A percentile compares a stretch with the other conserved stretches of the same genome.
phyloP scores from a whole-genome alignment of 2,113 vertebrate species.

The Vulpes ferrilata region DNA sequence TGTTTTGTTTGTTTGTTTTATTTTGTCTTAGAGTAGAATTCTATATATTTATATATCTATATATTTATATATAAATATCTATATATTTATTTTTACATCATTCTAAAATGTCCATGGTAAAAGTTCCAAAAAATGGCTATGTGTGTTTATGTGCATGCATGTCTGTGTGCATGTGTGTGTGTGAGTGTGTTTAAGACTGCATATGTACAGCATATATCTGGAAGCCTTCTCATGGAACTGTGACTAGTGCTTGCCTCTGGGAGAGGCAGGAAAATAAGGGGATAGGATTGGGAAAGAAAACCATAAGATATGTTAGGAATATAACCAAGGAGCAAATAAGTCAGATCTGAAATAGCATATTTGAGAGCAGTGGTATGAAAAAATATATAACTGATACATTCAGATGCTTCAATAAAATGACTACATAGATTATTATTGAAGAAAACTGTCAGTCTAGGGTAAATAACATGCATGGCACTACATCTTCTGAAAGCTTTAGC shows the following conservation, averaged over 20 bases:
- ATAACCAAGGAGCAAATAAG: background rate
- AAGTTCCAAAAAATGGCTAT: background rate
- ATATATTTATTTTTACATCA: background rate
- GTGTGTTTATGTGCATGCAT: background rate
- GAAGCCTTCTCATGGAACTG: background rate
- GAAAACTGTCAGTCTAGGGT: background rate
- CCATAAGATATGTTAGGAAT: background rate
- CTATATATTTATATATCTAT: background rate
- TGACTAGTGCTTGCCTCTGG: background rate
- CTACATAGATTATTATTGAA: background rate
- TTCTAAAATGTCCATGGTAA: background rate
- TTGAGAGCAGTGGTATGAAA: background rate
- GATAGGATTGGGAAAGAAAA: background rate
- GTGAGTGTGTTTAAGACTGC: background rate
- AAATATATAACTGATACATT: background rate
- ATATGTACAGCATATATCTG: background rate
- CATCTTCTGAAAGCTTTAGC: background rate
- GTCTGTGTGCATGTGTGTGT: background rate
- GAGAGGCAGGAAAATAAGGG: constrained; percentile 23
- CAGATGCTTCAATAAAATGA: background rate
- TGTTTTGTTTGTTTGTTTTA: background rate
- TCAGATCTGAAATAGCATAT: background rate
- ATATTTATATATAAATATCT: background rate
- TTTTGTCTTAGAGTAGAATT: background rate
- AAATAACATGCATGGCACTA: background rate